Conservation (phyloP, 2,888 invertebrate species). For the Tachina grossa region DNA sequence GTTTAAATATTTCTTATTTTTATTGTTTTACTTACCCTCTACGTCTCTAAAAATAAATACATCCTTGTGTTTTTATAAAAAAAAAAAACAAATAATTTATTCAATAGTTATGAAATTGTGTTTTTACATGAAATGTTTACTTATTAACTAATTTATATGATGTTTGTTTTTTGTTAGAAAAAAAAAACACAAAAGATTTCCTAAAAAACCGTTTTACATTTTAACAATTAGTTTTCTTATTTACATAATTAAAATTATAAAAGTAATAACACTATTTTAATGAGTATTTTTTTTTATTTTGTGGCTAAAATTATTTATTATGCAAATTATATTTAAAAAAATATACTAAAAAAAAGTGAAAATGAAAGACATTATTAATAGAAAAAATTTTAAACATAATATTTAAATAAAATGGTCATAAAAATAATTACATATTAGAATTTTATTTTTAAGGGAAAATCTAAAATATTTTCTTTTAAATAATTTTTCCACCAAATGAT, state of each 20-base stretch:
- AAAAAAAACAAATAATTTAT: conserved; percentile 71
- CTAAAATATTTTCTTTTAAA: too few species aligned
- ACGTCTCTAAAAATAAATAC: not conserved
- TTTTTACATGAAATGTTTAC: conserved; percentile 65
- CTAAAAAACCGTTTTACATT: conserved; percentile 17
- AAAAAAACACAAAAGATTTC: conserved; percentile 7
- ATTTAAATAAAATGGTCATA: not conserved
- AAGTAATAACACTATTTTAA: conserved; percentile 63
- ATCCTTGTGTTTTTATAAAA: conserved; percentile 44
- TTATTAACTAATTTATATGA: conserved; percentile 60
- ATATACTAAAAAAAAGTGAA: not conserved
- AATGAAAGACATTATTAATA: not conserved
- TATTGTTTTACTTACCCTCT: not conserved
- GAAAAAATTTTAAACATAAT: not conserved
- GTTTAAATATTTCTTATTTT: too few species aligned
- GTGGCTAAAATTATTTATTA: conserved; percentile 37
- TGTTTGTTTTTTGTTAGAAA: conserved; percentile 39
- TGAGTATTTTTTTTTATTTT: conserved; percentile 66
- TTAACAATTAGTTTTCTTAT: not conserved
- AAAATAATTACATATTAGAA: not conserved
- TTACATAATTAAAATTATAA: conserved; percentile 53
- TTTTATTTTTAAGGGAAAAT: too few species aligned
- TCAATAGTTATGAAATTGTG: conserved; percentile 61
- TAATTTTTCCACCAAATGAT: too few species aligned
- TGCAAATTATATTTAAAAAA: not conserved